Evolutionary conservation across 2,113 vertebrate genomes (phyloP), one percentile per base, ranked within the genome.

Genomic region (Pseudopodoces humilis): DNA sequence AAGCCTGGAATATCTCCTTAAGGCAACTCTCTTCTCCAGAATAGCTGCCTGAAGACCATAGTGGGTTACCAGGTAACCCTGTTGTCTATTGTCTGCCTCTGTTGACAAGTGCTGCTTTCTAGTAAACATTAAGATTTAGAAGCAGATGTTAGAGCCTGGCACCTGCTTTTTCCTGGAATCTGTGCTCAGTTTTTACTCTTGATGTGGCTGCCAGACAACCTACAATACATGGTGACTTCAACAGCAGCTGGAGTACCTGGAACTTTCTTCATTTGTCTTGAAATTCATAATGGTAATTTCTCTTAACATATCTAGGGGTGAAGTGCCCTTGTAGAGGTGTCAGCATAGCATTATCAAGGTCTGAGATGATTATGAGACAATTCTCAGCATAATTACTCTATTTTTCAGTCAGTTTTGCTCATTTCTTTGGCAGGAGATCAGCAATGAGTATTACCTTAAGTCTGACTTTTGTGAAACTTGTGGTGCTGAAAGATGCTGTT

Each of bases 261-360:
- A 74, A 28, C 20, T 46, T 65, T 56, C 30, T 62, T 21, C 10
- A 9, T 74, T 70, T 63, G 18, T 13, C 47, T 63, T 63, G 23
- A 39, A 46, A 86, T 59, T 78, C 27, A 33, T 70, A 59, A 27
- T 4, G 1, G 1, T 30, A 53, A 49, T 2, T 65, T 92, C 9
- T 46, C n/a, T 58, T 59, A 74, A 10, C 9, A 21, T 25, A 43
- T 15, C 10, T 15, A 65, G 12, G 7, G 10, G 8, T 4, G 35
- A 0, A 2, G 22, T 25, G 9, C 3, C 23, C 27, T 76, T 19
- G 4, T 3, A 79, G 43, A 60, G 6, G 14, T 37, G 20, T 43
- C 20, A 47, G 22, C 19, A 76, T 16, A 65, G 4, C 4, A 23
- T 37, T 74, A 11, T 47, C 43, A 80, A 49, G 35, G 14, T 39